Evolutionary conservation across 2,888 invertebrate species (phyloP).

Genomic region (Nemoura dubitans): DNA sequence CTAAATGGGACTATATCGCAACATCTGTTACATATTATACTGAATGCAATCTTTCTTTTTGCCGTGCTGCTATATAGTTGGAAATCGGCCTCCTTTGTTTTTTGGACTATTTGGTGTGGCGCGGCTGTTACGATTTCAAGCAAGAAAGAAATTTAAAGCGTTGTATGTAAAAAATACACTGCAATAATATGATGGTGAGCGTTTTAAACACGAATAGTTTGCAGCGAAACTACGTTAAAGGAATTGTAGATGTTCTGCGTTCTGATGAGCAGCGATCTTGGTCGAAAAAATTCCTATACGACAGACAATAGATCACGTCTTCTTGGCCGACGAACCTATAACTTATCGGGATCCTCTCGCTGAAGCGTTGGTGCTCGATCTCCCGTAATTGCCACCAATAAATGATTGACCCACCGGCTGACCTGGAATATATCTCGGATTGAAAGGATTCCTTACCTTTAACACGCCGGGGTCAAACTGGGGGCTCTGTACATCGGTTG

Average conservation of each 20-base stretch:
- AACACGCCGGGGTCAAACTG: not conserved
- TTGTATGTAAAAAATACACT: not conserved
- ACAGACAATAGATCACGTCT: not conserved
- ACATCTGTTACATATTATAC: constrained; percentile 34
- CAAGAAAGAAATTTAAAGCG: constrained; percentile 5
- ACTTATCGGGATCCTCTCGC: not conserved
- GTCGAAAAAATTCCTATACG: not conserved
- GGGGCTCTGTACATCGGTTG: not conserved
- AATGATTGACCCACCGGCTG: not conserved
- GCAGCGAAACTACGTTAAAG: no score
- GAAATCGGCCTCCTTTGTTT: constrained; percentile 7
- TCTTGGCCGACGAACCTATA: not conserved
- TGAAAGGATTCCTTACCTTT: not conserved
- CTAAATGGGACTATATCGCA: constrained; percentile 4
- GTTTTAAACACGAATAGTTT: no score
- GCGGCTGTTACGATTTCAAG: not conserved
- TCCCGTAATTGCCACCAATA: not conserved
- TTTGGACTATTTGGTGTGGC: constrained; percentile 12
- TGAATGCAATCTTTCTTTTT: not conserved
- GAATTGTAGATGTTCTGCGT: not conserved
- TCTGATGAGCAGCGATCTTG: not conserved
- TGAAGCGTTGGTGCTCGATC: not conserved
- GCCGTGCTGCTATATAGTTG: not conserved
- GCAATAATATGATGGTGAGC: no score
- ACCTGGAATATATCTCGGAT: not conserved